Conservation (phyloP, 2,797 vertebrate species). For the Emys orbicularis region DNA sequence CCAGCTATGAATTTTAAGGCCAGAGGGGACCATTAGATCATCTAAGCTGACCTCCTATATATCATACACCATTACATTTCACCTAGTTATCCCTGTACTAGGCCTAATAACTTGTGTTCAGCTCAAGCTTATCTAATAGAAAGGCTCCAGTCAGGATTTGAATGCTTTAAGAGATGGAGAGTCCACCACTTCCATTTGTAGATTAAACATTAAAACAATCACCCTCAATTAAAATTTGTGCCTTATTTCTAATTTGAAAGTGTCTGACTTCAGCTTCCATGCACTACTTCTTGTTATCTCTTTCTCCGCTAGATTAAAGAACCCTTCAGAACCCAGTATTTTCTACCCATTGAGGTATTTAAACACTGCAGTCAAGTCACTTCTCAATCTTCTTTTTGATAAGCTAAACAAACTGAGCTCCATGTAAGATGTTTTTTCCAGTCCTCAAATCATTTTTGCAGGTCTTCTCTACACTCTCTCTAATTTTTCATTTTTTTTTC, state of each 20-base stretch:
- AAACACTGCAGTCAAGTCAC: background rate
- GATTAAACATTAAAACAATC: background rate
- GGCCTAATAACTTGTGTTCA: no score
- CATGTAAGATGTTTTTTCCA: background rate
- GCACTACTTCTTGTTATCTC: background rate
- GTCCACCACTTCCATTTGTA: background rate
- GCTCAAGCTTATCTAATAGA: no score
- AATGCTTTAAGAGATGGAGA: background rate
- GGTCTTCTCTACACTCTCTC: no score
- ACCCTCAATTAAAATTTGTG: background rate
- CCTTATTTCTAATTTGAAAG: background rate
- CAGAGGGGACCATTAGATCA: no score
- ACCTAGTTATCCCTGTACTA: no score
- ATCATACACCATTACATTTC: no score
- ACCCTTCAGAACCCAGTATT: background rate
- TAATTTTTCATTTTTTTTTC: no score
- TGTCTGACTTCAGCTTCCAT: background rate
- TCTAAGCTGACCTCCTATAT: no score
- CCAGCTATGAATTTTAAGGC: no score
- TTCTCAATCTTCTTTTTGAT: background rate
- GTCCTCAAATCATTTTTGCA: no score
- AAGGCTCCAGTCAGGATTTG: background rate
- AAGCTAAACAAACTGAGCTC: background rate
- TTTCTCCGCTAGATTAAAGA: background rate
- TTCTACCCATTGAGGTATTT: background rate